These are phyloP conservation scores for Microchirus variegatus DNA, from an alignment of 2,797 vertebrate species.

Conservation along the genomic window DNA sequence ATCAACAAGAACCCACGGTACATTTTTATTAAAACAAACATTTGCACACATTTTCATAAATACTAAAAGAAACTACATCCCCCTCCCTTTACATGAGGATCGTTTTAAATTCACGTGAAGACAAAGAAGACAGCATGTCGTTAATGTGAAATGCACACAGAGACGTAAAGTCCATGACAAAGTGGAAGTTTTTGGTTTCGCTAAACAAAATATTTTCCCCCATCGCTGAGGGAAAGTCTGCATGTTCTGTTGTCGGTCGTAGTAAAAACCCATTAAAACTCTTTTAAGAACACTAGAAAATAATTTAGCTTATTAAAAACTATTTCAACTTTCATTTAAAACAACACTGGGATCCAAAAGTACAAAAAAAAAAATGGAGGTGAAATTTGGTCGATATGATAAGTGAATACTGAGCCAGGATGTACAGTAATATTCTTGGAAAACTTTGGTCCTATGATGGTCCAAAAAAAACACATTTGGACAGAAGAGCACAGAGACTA, in stretches of 20 bases:
- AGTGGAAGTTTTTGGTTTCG: slow-evolving; percentile 12
- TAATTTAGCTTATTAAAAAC: slow-evolving; percentile 63
- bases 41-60: slow-evolving; percentile 56
- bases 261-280: slow-evolving; percentile 50
- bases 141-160: slow-evolving; percentile 47
- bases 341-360: slow-evolving; percentile 57
- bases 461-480: slow-evolving; percentile 57
- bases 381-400: slow-evolving; percentile 58
- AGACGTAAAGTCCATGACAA: slow-evolving; percentile 33
- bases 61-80: slow-evolving; percentile 58
- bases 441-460: slow-evolving; percentile 51
- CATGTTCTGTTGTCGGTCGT: slow-evolving; percentile 33
- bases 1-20: slow-evolving; percentile 61
- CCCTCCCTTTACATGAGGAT: slow-evolving; percentile 38
- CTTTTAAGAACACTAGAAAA: slow-evolving; percentile 63
- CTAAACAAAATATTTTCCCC: slow-evolving; percentile 28
- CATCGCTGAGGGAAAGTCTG: slow-evolving; percentile 28
- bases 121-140: slow-evolving; percentile 40
- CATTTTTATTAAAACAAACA: slow-evolving; percentile 51
- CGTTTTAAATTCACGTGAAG: slow-evolving; percentile 53
- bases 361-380: slow-evolving; percentile 75
- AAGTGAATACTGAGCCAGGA: slow-evolving; percentile 44
- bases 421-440: slow-evolving; percentile 42
- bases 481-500: slow-evolving; percentile 57
- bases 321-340: slow-evolving; percentile 66